phyloP scores from a whole-genome alignment of 1,140 invertebrate species.

The Eubasilissa regina region DNA sequence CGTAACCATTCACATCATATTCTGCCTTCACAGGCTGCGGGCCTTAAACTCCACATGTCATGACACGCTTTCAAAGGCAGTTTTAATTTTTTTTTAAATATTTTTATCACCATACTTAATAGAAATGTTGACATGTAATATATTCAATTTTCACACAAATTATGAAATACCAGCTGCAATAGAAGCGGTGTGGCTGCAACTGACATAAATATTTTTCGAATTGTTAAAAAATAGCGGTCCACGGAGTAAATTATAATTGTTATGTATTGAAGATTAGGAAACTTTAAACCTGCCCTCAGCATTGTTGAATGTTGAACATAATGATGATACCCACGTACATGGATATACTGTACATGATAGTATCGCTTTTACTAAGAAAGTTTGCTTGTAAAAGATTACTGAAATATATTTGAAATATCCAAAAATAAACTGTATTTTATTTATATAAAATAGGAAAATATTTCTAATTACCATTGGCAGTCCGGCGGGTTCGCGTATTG shows the following conservation, averaged over 20 bases:
- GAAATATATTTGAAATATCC: not conserved
- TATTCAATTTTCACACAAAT: not conserved
- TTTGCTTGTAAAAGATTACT: slow-evolving; percentile 16
- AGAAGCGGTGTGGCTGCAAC: not conserved
- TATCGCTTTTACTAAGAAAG: slow-evolving; percentile 6
- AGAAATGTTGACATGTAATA: not conserved
- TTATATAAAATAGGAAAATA: not conserved
- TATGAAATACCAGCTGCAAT: no score
- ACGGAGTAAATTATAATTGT: slow-evolving; percentile 26
- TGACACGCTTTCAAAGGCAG: no score
- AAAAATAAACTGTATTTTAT: not conserved
- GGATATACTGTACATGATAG: not conserved
- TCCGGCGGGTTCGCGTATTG: not conserved
- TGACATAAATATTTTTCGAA: not conserved
- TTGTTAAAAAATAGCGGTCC: slow-evolving; percentile 21
- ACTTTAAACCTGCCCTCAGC: not conserved
- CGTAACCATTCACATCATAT: not conserved
- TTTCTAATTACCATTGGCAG: not conserved
- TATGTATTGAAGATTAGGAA: slow-evolving; percentile 34
- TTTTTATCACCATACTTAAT: not conserved
- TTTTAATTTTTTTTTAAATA: no score
- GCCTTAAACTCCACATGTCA: no score
- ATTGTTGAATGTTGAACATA: slow-evolving; percentile 12
- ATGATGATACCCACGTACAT: not conserved
- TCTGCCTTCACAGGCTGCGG: not conserved